phyloP scores from a whole-genome alignment of 1,140 invertebrate species.

The Drosophila micromelanica region DNA sequence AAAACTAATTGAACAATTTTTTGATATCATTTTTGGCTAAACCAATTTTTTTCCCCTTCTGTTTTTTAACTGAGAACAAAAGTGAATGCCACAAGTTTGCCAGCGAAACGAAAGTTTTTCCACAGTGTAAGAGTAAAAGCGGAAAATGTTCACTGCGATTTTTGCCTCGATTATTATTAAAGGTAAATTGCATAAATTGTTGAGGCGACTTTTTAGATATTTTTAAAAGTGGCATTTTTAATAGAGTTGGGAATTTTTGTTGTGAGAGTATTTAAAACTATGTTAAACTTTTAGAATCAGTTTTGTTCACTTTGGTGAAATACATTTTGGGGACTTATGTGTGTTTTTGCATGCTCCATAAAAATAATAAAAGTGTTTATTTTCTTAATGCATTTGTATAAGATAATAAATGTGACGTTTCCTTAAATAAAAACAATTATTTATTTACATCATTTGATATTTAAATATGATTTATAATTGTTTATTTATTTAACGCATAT shows the following conservation, averaged over 20 bases:
- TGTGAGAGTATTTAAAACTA: too few relatives aligned
- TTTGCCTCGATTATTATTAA: constrained; percentile 20
- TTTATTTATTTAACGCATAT: not conserved
- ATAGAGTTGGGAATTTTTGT: too few relatives aligned
- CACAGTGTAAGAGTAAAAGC: constrained; percentile 20
- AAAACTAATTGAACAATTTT: constrained; percentile 56
- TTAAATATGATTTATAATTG: not conserved
- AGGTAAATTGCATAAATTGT: constrained; percentile 10
- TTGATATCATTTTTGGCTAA: constrained; percentile 47
- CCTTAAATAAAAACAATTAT: too few relatives aligned
- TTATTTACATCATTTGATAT: too few relatives aligned
- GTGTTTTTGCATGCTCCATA: too few relatives aligned
- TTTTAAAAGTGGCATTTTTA: too few relatives aligned
- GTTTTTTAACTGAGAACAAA: constrained; percentile 26
- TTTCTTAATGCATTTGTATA: too few relatives aligned
- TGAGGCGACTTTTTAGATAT: not conserved
- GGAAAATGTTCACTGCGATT: constrained; percentile 20
- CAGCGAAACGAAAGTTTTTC: constrained; percentile 37
- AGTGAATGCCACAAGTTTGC: constrained; percentile 51
- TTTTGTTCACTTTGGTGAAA: too few relatives aligned
- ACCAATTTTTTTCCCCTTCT: constrained; percentile 26
- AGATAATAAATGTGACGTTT: too few relatives aligned
- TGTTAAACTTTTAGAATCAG: too few relatives aligned
- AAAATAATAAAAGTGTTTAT: too few relatives aligned
- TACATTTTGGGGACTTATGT: too few relatives aligned